Evolutionary conservation across 1,140 invertebrate species (phyloP).

Genomic region (Sinella curviseta): DNA sequence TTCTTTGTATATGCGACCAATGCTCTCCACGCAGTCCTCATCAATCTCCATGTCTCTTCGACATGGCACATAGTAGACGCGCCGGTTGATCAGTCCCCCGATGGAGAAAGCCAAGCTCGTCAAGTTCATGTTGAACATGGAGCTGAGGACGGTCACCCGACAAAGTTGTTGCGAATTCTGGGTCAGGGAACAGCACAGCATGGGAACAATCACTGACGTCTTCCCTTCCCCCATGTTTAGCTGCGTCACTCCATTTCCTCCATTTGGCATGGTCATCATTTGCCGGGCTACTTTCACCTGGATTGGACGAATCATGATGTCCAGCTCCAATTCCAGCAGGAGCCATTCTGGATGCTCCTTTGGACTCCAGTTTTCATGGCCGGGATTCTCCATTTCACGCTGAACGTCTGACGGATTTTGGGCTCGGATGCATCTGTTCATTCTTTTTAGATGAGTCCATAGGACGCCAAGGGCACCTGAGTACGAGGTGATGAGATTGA

Average conservation of each 20-base stretch:
- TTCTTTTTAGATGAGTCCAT: constrained; percentile 23
- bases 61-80: constrained; percentile 44
- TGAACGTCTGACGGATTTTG: background rate
- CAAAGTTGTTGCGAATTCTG: constrained; percentile 3
- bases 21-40: background rate
- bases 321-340: constrained; percentile 33
- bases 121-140: constrained; percentile 37
- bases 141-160: constrained; percentile 41
- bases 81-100: constrained; percentile 42
- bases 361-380: constrained; percentile 30
- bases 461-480: constrained; percentile 1
- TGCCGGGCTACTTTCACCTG: constrained; percentile 29
- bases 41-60: constrained; percentile 37
- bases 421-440: background rate
- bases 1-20: constrained; percentile 33
- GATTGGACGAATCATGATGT: constrained; percentile 32
- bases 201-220: constrained; percentile 30
- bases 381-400: constrained; percentile 13
- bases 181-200: constrained; percentile 22
- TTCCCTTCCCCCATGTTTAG: constrained; percentile 45
- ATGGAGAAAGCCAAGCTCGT: constrained; percentile 26
- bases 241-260: constrained; percentile 28
- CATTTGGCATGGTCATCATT: constrained; percentile 30
- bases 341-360: constrained; percentile 38
- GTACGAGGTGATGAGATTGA: background rate